phyloP scores from a whole-genome alignment of 2,113 vertebrate species.

The Daboia siamensis region DNA sequence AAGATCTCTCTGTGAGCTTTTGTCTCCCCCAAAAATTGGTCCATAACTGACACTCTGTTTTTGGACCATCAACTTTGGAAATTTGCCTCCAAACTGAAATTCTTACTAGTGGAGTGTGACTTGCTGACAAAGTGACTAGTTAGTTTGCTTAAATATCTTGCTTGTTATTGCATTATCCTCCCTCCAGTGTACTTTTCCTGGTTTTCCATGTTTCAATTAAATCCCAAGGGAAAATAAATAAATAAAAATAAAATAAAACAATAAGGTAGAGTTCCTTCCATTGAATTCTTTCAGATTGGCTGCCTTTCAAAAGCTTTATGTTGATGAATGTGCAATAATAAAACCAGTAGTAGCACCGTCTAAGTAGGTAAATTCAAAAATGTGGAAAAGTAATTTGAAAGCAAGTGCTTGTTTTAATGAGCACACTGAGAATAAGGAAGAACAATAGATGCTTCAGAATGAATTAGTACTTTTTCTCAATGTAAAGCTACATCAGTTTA shows the following conservation, averaged over 20 bases:
- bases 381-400: background rate
- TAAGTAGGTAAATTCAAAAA: background rate
- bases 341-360: background rate
- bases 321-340: background rate
- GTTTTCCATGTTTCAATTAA: background rate
- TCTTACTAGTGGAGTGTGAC: background rate
- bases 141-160: background rate
- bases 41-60: background rate
- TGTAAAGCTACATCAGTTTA: background rate
- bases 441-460: background rate
- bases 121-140: background rate
- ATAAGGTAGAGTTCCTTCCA: background rate
- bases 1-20: background rate
- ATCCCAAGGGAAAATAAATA: background rate
- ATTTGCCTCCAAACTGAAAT: background rate
- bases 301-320: background rate
- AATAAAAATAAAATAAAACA: too few species aligned
- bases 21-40: background rate
- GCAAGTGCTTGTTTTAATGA: background rate
- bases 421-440: background rate
- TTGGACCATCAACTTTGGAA: background rate
- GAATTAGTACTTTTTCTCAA: background rate
- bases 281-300: background rate
- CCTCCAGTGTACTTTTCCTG: background rate
- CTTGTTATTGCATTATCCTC: background rate